Conservation (phyloP, 2,797 vertebrate species). For the Xyrichtys novacula region DNA sequence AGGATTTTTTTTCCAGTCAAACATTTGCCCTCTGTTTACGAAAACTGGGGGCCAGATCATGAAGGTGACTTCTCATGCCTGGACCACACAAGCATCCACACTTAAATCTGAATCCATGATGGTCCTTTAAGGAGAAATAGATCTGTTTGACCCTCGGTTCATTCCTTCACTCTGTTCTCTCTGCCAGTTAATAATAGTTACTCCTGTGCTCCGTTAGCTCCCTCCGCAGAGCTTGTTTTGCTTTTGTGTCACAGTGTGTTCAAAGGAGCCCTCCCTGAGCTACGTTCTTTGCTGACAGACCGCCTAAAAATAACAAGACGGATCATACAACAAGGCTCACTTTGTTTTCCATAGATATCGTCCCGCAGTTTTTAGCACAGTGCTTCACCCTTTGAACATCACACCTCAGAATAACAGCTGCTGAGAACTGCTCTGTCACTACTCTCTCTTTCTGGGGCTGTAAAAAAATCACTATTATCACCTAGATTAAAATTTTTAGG, state of each 20-base stretch:
- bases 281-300: constrained; percentile 33
- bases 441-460: neutral
- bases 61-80: constrained; percentile 6
- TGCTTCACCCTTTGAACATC: constrained; percentile 22
- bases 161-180: neutral
- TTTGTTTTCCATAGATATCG: constrained; percentile 54
- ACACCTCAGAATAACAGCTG: constrained; percentile 21
- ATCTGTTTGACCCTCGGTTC: constrained; percentile 11
- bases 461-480: neutral
- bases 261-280: constrained; percentile 45
- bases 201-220: neutral
- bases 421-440: neutral
- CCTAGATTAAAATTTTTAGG: neutral
- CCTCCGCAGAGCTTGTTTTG: neutral
- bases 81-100: neutral
- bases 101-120: neutral
- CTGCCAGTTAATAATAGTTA: neutral
- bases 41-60: neutral
- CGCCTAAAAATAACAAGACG: constrained; percentile 69
- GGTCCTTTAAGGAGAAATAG: neutral
- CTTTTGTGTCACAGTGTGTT: constrained; percentile 1
- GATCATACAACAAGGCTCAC: constrained; percentile 54
- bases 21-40: neutral
- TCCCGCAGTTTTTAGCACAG: constrained; percentile 61
- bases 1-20: constrained; percentile 13